Evolutionary conservation across 2,113 vertebrate species (phyloP), one percentile per base, ranked within the genome.

Genomic region (Chinchilla lanigera): DNA sequence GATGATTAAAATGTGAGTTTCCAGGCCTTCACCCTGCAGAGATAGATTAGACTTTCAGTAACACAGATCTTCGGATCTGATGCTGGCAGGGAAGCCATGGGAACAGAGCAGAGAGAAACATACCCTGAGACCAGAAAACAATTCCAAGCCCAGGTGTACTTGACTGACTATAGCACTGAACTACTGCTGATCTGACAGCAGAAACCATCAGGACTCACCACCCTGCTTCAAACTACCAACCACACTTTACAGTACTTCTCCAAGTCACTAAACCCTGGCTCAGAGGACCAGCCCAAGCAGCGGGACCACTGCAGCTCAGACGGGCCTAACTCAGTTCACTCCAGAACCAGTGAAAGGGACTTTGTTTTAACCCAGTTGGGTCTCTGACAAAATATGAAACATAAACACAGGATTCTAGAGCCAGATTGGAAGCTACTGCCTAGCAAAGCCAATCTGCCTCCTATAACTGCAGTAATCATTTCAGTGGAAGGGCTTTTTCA

Each of bases 61-160:
- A 86, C 90, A 35, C 33, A 50, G 54, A 58, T 14, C 50, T 35
- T 6, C 65, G 77, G 73, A 87, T 60, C 26, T 58, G n/a, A 93
- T 47, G 60, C 69, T 24, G 60, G 63, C 35, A 67, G 38, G 14
- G 63, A 94, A 93, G 28, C 12, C 58, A 1, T 26, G 47, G 28
- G 33, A 94, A 44, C 26, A 85, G 86, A 93, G 30, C 75, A 50
- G 58, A 26, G 20, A 28, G 6, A 44, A 75, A 61, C 8, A 12
- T 9, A 65, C 16, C 22, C 82, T 47, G 41, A 93, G 30, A 30
- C 61, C 54, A 80, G 50, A 19, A 61, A 95, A 78, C 7, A 77
- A 97, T 87, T 71, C 90, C 35, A 60, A 20, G 63, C 69, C 85
- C 86, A 93, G 89, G 56, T 47, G 11, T 33, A 58, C 52, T 63